Conservation (phyloP, 2,888 invertebrate genomes). For the Cryptocheilus praepositus region DNA sequence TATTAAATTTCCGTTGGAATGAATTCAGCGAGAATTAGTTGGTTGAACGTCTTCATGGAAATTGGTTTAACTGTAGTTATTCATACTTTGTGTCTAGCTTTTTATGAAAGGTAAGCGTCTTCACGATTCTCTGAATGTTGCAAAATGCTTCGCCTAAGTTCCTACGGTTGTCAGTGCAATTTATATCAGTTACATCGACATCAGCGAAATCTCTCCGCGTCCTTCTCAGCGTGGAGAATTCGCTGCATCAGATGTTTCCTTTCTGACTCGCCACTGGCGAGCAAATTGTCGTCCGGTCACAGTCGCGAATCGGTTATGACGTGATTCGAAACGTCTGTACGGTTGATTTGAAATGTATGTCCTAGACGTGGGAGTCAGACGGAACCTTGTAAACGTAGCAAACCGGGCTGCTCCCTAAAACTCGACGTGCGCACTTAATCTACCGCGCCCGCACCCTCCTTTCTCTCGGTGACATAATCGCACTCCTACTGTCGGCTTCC, state of each 20-base stretch:
- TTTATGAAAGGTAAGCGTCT: no score
- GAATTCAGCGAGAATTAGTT: no score
- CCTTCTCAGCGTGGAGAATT: slow-evolving; percentile 15
- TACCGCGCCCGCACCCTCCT: slow-evolving; percentile 61
- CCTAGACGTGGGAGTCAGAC: not conserved
- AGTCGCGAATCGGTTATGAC: not conserved
- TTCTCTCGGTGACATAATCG: slow-evolving; percentile 61
- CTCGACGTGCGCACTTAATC: slow-evolving; percentile 58
- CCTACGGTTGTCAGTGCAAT: not conserved
- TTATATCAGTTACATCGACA: slow-evolving; percentile 6
- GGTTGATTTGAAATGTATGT: not conserved
- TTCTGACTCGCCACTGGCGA: slow-evolving; percentile 29
- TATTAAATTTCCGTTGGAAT: no score
- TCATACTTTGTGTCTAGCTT: no score
- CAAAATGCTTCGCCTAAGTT: no score
- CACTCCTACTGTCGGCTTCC: slow-evolving; percentile 33
- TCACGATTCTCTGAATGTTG: no score
- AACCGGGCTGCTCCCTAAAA: slow-evolving; percentile 50
- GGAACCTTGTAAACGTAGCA: slow-evolving; percentile 39
- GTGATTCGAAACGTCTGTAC: not conserved
- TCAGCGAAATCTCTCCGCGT: slow-evolving; percentile 5
- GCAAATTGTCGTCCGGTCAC: not conserved
- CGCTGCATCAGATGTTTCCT: slow-evolving; percentile 26
- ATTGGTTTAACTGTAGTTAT: no score
- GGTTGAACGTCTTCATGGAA: no score